phyloP scores from a whole-genome alignment of 2,797 vertebrate genomes.

The Tenualosa thibaudeaui region DNA sequence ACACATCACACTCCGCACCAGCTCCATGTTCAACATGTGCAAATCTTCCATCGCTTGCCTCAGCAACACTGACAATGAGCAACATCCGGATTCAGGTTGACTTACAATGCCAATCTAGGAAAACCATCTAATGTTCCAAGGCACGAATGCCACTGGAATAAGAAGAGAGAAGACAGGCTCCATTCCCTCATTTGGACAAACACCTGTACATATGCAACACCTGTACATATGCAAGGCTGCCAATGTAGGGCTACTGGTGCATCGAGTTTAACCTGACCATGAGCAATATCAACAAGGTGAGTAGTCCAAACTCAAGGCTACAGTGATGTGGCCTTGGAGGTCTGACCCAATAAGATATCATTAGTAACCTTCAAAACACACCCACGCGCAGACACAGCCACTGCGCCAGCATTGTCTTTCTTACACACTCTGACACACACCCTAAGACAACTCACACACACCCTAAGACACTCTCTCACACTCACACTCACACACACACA shows the following conservation, averaged over 20 bases:
- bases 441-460: no score
- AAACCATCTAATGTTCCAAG: no score
- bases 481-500: background rate
- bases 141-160: background rate
- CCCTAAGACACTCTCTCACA: background rate
- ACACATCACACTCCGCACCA: background rate
- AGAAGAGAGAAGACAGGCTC: background rate
- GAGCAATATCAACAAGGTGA: background rate
- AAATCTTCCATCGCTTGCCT: background rate
- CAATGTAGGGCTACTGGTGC: background rate
- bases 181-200: background rate
- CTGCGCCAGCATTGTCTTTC: no score
- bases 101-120: background rate
- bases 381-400: slow-evolving; percentile 8
- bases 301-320: background rate
- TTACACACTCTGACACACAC: slow-evolving; percentile 3
- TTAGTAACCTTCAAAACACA: background rate
- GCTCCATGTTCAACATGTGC: background rate
- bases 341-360: background rate
- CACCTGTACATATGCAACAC: background rate
- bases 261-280: background rate
- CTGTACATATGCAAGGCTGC: background rate
- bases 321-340: background rate
- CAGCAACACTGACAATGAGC: background rate
- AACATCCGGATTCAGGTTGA: background rate